These are phyloP conservation scores for Ophioninae sp. DNA, from an alignment of 2,888 invertebrate species.

Conservation along the genomic window DNA sequence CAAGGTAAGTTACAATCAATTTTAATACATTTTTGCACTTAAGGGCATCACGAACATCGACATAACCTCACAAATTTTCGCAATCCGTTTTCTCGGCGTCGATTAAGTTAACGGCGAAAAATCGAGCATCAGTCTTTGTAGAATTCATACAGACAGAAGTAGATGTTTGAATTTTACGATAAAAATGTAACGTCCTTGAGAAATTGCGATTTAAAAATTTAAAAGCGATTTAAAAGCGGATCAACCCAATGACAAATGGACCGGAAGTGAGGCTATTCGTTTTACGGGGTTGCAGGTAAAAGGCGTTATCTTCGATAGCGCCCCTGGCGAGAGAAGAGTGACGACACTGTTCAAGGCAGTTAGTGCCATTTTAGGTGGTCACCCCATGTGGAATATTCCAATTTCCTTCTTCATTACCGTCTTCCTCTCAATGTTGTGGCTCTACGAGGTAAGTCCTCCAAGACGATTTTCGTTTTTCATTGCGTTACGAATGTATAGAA, in stretches of 20 bases:
- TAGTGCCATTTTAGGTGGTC: conserved; percentile 84
- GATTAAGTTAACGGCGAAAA: too few relatives aligned
- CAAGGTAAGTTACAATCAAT: conserved; percentile 77
- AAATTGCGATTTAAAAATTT: too few relatives aligned
- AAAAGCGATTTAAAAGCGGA: background rate
- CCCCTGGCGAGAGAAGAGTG: conserved; percentile 85
- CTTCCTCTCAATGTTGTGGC: conserved; percentile 84
- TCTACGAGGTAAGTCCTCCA: conserved; percentile 81
- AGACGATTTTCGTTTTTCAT: background rate
- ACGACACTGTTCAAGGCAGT: conserved; percentile 84
- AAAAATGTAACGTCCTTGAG: too few relatives aligned
- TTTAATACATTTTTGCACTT: too few relatives aligned
- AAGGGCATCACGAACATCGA: too few relatives aligned
- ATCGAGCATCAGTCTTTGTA: too few relatives aligned
- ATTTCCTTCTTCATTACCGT: conserved; percentile 83
- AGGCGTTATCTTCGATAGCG: conserved; percentile 88
- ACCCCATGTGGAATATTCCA: conserved; percentile 83
- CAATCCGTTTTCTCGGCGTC: too few relatives aligned
- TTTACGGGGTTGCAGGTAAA: conserved; percentile 80
- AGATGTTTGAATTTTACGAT: too few relatives aligned
- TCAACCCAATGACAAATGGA: background rate
- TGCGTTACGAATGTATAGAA: background rate
- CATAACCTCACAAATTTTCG: too few relatives aligned
- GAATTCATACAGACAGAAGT: too few relatives aligned
- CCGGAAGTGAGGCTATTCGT: background rate